Evolutionary conservation across 1,140 invertebrate species (phyloP).

Genomic region (Pachyrhynchus sulphureomaculatus): DNA sequence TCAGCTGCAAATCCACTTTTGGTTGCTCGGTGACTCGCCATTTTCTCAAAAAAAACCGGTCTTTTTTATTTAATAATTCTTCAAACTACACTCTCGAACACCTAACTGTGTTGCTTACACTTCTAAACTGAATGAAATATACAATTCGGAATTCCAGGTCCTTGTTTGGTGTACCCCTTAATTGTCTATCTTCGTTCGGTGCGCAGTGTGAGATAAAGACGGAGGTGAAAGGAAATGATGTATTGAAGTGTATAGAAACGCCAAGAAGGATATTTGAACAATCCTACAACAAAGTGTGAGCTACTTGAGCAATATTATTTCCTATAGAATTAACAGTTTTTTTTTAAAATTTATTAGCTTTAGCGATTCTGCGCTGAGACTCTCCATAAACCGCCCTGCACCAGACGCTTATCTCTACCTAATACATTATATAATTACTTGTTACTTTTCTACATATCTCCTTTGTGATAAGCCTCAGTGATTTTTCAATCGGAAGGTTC

Average conservation of each 20-base stretch:
- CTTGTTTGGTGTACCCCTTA: slow-evolving; percentile 13
- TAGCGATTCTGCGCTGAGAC: no score
- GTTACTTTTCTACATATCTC: no score
- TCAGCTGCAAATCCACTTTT: slow-evolving; percentile 94
- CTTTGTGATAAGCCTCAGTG: no score
- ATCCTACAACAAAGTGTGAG: no score
- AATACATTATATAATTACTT: no score
- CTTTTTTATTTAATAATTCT: slow-evolving; percentile 8
- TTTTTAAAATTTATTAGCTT: no score
- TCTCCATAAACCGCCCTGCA: no score
- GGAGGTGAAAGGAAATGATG: neutral
- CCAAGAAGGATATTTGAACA: no score
- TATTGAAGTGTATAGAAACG: neutral
- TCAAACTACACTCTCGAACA: slow-evolving; percentile 1
- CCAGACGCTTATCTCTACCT: no score
- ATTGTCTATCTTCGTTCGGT: neutral
- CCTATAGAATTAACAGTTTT: no score
- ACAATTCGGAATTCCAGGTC: slow-evolving; percentile 13
- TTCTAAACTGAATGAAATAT: slow-evolving; percentile 12
- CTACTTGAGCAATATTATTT: no score
- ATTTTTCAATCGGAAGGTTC: no score
- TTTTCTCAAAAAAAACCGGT: slow-evolving; percentile 47
- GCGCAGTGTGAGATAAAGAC: slow-evolving; percentile 9
- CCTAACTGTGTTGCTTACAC: neutral
- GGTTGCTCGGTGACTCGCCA: slow-evolving; percentile 85